Evolutionary conservation across 2,888 invertebrate genomes (phyloP).

Genomic region (Axea sp.): DNA sequence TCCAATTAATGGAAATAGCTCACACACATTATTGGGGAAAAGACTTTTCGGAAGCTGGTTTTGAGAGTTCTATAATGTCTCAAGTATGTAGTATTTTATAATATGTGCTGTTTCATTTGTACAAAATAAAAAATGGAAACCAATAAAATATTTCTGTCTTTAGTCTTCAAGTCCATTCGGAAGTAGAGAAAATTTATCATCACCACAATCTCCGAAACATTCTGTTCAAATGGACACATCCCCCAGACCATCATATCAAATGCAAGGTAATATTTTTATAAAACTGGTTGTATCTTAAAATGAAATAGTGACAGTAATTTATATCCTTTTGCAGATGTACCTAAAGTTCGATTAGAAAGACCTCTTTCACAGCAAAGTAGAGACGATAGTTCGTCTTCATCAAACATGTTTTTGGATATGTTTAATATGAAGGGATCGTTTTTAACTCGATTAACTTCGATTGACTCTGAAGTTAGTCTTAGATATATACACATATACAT

Average conservation of each 20-base stretch:
- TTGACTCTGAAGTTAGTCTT: slow-evolving; percentile 89
- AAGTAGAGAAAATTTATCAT: slow-evolving; percentile 85
- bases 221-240: slow-evolving; percentile 80
- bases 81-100: slow-evolving; percentile 74
- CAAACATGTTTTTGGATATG: slow-evolving; percentile 96
- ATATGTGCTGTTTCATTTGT: no score
- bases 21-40: slow-evolving; percentile 99
- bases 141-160: slow-evolving; percentile 37
- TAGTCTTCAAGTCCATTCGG: slow-evolving; percentile 85
- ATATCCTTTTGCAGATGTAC: slow-evolving; percentile 78
- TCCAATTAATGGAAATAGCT: slow-evolving; percentile 97
- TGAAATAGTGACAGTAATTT: no score
- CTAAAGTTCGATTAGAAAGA: slow-evolving; percentile 82
- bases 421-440: slow-evolving; percentile 94
- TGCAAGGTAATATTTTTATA: slow-evolving; percentile 67
- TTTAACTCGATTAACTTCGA: slow-evolving; percentile 92
- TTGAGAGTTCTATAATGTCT: slow-evolving; percentile 80
- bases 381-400: slow-evolving; percentile 86
- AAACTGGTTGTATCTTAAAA: no score
- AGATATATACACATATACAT: no score
- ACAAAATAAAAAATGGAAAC: no score
- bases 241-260: slow-evolving; percentile 83
- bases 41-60: slow-evolving; percentile 84
- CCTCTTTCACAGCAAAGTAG: slow-evolving; percentile 82
- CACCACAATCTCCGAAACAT: slow-evolving; percentile 81